Evolutionary conservation across 2,797 vertebrate genomes (phyloP), one percentile per base, ranked within the genome.

Genomic region (Etheostoma perlongum): DNA sequence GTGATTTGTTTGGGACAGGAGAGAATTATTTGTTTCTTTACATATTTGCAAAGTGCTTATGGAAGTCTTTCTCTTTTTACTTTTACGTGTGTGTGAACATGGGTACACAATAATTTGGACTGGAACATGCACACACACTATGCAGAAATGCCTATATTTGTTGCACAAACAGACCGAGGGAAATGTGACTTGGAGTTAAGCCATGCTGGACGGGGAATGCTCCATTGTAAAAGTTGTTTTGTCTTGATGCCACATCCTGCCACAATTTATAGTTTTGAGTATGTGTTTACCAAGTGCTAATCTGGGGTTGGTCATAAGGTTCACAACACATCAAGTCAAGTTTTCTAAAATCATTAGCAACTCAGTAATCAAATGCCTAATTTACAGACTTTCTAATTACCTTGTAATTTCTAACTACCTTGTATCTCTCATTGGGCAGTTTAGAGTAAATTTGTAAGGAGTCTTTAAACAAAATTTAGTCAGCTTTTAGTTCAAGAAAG

Each of bases 221-320:
- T 72, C 61, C 55, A 85, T 88, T 86, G 79, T 90, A 83, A 91
- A 87, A 83, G 66, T 70, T 84, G 71, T 85, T 92, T 88, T 92
- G 91, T 90, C 85, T 73, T 48, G 68, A 64, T 85, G 54, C 87
- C 88, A 91, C 91, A 93, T 95, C 92, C 91, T 88, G 75, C 85
- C 89, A 85, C 82, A 78, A 85, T 81, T 82, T 76, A 90, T 82
- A 83, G 81, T 83, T 89, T 27, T 72, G 67, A 68, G 18, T 52
- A 49, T n/a, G 30, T 88, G 68, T 85, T 89, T 85, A 82, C 79
- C 18, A 68, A 79, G 52, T 46, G 52, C 52, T 75, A 78, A 79
- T 82, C 75, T 64, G 21, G 54, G 76, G 42, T 13, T n/a, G 9
- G 33, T 76, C 46, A 52, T 67, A 30, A 57, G 14, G 33, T 51